Base-by-base conservation (phyloP, 2,113 vertebrate species). In the Anolis sagrei region DNA sequence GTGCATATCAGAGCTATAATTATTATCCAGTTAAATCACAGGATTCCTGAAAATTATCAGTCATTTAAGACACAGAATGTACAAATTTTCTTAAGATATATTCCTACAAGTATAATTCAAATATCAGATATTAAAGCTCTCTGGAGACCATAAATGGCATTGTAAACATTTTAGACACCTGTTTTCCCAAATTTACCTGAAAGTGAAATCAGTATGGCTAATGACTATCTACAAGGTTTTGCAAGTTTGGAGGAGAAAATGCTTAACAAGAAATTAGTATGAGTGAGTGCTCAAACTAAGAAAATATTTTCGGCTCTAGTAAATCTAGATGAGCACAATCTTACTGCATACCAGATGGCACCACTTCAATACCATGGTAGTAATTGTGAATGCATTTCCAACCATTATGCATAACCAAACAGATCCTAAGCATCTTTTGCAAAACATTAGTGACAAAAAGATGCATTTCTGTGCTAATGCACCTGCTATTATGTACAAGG, bases 381-480 rank as follows among this genome's bases (percentile, higher is more conserved):
- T 86, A 93, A 92, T 93, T 92, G 89, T 93, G 77, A 85, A 89
- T 86, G 82, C 76, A 86, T 93, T 95, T 93, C 84, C 58, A 77
- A 90, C 79, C 76, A 91, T 92, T 94, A 91, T 79, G 48, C 83
- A 82, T 89, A 93, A 93, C 89, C 86, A 95, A 94, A 94, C 88
- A 95, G 91, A 61, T 89, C 90, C 93, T 94, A 91, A 91, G 89
- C 76, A 85, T 87, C 44, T 91, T 91, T 72, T 84, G 34, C 79
- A 90, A 88, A 74, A 29, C 73, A 90, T 94, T 91, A 88, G 44
- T 92, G 87, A 80, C 44, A 78, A 90, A 88, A 87, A 49, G 68
- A 89, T 93, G 18, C 66, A 84, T 79, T 91, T 87, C 58, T 89
- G 48, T 92, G 68, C 88, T 91, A 92, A 91, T 85, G 85, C 88